A percentile compares a stretch with the other conserved stretches of the same genome.
Conservation (phyloP, 2,113 vertebrate genomes). For the Trogon melanurus region DNA sequence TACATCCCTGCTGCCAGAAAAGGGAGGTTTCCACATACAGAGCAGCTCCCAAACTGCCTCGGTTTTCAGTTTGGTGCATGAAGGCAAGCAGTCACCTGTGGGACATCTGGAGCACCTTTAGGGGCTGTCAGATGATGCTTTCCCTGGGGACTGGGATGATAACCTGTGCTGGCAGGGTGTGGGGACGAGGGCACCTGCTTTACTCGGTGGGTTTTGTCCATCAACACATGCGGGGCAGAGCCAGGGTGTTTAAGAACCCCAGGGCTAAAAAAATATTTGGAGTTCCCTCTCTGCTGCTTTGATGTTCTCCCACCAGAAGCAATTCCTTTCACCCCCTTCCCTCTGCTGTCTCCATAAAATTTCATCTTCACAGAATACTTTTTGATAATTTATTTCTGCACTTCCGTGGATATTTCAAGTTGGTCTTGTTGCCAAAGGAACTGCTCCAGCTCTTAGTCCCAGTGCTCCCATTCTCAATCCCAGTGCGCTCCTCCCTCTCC, state of each 20-base stretch:
- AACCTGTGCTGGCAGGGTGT: rapidly evolving
- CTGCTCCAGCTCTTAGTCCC: background rate
- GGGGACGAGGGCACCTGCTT: background rate
- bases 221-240: background rate
- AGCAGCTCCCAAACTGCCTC: background rate
- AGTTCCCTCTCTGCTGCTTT: background rate
- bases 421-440: background rate
- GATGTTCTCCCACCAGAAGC: background rate
- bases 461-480: background rate
- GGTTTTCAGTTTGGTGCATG: background rate
- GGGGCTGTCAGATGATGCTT: background rate
- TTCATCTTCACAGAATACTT: background rate
- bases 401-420: background rate
- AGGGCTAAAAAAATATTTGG: background rate
- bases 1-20: rapidly evolving
- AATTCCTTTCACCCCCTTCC: background rate
- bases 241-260: background rate
- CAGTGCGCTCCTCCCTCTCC: background rate
- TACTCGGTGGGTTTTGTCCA: background rate
- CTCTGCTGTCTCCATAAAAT: background rate
- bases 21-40: rapidly evolving
- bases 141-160: background rate
- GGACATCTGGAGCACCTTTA: background rate
- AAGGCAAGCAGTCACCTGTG: rapidly evolving
- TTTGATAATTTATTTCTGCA: background rate